Evolutionary conservation across 2,888 invertebrate genomes (phyloP), one percentile per base, ranked within the genome.

Genomic region (Euclidia mi): DNA sequence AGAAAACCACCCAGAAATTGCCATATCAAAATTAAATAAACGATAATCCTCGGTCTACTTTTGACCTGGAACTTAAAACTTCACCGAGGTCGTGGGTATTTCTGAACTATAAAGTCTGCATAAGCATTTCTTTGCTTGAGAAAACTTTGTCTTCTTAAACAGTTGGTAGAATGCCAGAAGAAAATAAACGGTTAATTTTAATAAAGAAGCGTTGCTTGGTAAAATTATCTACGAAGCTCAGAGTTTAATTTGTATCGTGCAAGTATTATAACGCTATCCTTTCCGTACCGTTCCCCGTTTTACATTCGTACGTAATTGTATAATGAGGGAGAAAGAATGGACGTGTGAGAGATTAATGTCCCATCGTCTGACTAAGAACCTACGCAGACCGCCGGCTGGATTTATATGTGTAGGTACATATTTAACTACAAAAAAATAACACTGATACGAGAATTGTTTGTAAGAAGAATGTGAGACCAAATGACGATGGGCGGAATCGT

Each of bases 281-380:
- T 58, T 51, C 37, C 40, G 51, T 50, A 35, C 29, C 31, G 47
- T 52, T 43, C 42, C 47, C 58, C 41, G 11, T 56, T 65, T 55
- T 55, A 51, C 41, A 40, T 50, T 49, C n/a, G 14, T 29, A 50
- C 46, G 35, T 45, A n/a, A n/a, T n/a, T 38, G 40, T 58, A 55
- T 72, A 70, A 67, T 72, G 64, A 70, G 56, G 35, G 49, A 52
- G 60, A 61, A 59, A 63, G 51, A 47, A 59, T 49, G 42, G 18
- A 63, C 56, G 38, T 42, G 35, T 43, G 32, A 44, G 57, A 66
- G 71, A 71, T 72, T 69, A 69, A 71, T 71, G 65, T 68, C 50
- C 56, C 32, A 34, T 52, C 41, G 40, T 42, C 52, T 57, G 56
- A 57, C 52, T 14, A 42, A 14, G 35, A 17, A 7, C 10, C 20